phyloP scores from a whole-genome alignment of 2,113 vertebrate genomes.

The Boulengeromyrus knoepffleri region DNA sequence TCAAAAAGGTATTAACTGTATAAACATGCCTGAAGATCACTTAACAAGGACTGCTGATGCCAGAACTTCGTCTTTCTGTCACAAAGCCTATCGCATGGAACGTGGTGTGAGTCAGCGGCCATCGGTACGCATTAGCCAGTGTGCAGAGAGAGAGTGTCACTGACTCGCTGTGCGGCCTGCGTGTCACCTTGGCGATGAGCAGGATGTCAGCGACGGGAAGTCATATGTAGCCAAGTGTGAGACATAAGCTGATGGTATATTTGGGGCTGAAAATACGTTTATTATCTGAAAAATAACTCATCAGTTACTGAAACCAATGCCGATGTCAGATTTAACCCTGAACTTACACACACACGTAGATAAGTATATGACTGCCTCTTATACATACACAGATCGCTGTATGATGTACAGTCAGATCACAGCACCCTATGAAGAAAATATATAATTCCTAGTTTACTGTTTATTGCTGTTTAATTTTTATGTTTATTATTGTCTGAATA shows the following conservation, averaged over 20 bases:
- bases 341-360: background rate
- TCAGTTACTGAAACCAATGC: background rate
- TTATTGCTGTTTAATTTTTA: background rate
- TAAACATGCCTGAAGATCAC: constrained; percentile 38
- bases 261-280: background rate
- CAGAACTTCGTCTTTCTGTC: constrained; percentile 43
- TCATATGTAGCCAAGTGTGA: background rate
- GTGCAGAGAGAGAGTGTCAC: background rate
- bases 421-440: background rate
- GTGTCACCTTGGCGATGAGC: background rate
- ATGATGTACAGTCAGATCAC: background rate
- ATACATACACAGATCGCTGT: background rate
- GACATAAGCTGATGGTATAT: background rate
- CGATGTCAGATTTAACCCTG: background rate
- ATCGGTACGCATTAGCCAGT: background rate
- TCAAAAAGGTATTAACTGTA: constrained; percentile 44
- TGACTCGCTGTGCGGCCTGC: background rate
- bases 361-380: background rate
- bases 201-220: background rate
- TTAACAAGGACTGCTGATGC: constrained; percentile 54
- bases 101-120: constrained; percentile 19
- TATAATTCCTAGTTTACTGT: background rate
- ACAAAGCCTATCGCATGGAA: constrained; percentile 49
- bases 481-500: background rate
- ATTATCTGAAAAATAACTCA: background rate